Conservation (phyloP, 2,888 invertebrate genomes). For the Cryptosula pallasiana region DNA sequence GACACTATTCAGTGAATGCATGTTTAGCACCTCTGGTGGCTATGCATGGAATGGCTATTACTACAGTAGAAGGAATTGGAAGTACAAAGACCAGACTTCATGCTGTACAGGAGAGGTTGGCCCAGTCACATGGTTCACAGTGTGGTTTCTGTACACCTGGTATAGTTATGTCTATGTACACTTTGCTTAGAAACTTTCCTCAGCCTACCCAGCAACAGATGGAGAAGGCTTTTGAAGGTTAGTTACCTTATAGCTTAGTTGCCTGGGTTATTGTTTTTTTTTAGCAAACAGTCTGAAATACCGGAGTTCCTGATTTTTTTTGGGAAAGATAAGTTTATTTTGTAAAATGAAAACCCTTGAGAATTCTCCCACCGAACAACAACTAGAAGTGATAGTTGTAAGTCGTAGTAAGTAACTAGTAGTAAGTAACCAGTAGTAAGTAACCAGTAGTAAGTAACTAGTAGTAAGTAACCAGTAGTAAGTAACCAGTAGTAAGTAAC, state of each 20-base stretch:
- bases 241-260: not conserved
- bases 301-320: too few relatives aligned
- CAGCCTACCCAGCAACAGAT: constrained; percentile 57
- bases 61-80: constrained; percentile 51
- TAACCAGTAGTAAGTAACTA: too few relatives aligned
- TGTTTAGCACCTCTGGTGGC: constrained; percentile 46
- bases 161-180: constrained; percentile 92
- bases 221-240: constrained; percentile 41
- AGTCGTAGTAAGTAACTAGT: too few relatives aligned
- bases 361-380: too few relatives aligned
- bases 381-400: too few relatives aligned
- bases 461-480: too few relatives aligned
- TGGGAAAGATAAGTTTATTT: too few relatives aligned
- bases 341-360: too few relatives aligned
- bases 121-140: constrained; percentile 83
- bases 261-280: too few relatives aligned
- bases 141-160: constrained; percentile 91
- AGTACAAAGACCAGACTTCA: constrained; percentile 41
- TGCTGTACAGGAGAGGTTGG: constrained; percentile 59
- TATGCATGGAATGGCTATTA: constrained; percentile 46
- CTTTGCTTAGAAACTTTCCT: constrained; percentile 67
- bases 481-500: too few relatives aligned
- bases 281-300: too few relatives aligned
- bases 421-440: too few relatives aligned
- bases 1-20: constrained; percentile 38